These are phyloP conservation scores for Salvelinus fontinalis DNA, from an alignment of 2,113 vertebrate genomes.

Conservation along the genomic window DNA sequence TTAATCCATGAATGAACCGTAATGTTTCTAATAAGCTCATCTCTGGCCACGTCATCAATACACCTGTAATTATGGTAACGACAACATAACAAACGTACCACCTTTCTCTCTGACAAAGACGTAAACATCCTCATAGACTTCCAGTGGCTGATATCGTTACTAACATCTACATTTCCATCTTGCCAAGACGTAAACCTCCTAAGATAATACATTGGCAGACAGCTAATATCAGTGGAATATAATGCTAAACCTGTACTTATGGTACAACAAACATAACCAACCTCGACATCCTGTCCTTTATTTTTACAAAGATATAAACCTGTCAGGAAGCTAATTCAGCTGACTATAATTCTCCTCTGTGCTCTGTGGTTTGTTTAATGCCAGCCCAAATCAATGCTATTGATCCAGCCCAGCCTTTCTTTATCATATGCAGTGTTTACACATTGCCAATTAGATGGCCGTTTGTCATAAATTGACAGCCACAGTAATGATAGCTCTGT, in stretches of 20 bases:
- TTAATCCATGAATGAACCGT: neutral
- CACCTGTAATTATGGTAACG: conserved; percentile 26
- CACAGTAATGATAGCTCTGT: conserved; percentile 41
- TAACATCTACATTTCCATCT: too few relatives aligned
- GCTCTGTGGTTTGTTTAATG: conserved; percentile 51
- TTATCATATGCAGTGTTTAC: conserved; percentile 55
- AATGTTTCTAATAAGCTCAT: too few relatives aligned
- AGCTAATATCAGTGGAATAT: too few relatives aligned
- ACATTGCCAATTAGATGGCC: conserved; percentile 47
- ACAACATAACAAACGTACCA: too few relatives aligned
- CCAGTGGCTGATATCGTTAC: too few relatives aligned
- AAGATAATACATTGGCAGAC: too few relatives aligned
- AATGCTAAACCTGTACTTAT: too few relatives aligned
- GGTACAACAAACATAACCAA: conserved; percentile 9
- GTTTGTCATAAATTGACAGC: conserved; percentile 53
- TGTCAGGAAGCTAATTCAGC: conserved; percentile 23
- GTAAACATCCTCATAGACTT: too few relatives aligned
- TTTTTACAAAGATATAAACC: neutral
- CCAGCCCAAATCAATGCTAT: conserved; percentile 49
- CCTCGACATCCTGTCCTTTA: neutral
- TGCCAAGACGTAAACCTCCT: too few relatives aligned
- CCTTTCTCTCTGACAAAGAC: too few relatives aligned
- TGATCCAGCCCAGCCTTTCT: conserved; percentile 40
- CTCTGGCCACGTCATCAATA: conserved; percentile 15
- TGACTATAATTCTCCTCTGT: conserved; percentile 19